Base-by-base conservation (phyloP, 2,888 invertebrate species). In the Druceiella hillmani region DNA sequence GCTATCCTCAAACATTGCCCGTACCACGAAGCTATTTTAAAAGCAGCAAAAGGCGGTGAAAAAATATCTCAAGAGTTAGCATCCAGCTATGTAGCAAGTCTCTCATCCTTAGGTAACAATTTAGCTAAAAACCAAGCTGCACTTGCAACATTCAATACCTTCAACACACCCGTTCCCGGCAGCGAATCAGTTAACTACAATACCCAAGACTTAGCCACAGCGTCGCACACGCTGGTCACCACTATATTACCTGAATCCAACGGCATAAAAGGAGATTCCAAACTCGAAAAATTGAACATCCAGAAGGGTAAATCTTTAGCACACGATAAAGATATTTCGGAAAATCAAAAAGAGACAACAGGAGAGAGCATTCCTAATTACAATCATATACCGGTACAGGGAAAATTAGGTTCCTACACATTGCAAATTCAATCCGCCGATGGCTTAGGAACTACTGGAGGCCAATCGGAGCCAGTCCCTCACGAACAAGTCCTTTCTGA, bases 401-500 rank as follows among this genome's bases (percentile, higher is more conserved):
- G 77, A 1, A 70, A 76, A 15, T 66, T 73, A 10, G 81, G 79
- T 2, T 75, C 76, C 3, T 89, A 87, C 54, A 81, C 83, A 1
- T 61, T 89, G 9, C 86, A 89, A 56, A 87, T 87, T 32, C 86
- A 86, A 53, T 70, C 83, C 0, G 79, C 83, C 1, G 76, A 80
- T 47, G 75, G 74, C 7, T 55, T 13, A 25, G 47, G 54, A 3
- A 12, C 41, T 7, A 55, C 56, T 28, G 68, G 70, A 0, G 69
- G 72, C 43, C 58, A 61, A 12, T 64, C 63, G 3, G 64, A 67
- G 5, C 69, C 73, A 0, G 46, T 73, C 54, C 78, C 85, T 7
- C 88, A 89, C 50, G 83, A 83, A 9, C 84, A 87, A 56, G 73
- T 89, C 0, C 60, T 89, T 1, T 87, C 87, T 0, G 82, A 87